Evolutionary conservation across 1,140 invertebrate species (phyloP).

Genomic region (Calephelis virginiensis): DNA sequence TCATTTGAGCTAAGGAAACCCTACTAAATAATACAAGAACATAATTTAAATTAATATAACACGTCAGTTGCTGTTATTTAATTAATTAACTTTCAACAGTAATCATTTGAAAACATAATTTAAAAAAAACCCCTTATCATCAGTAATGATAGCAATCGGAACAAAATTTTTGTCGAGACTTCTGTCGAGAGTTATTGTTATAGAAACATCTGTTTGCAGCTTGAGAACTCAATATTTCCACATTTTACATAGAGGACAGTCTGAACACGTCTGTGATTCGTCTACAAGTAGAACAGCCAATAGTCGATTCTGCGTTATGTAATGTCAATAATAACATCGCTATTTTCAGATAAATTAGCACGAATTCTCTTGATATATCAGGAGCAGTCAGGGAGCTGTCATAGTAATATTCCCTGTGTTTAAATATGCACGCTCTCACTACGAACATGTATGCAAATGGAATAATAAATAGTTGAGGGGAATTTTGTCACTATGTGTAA

Average conservation of each 20-base stretch:
- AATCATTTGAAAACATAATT: too few species aligned
- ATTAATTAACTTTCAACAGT: too few species aligned
- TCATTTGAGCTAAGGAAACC: too few species aligned
- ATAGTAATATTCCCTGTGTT: constrained; percentile 45
- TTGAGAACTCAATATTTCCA: too few species aligned
- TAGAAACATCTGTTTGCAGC: too few species aligned
- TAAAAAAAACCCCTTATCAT: too few species aligned
- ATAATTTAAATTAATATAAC: too few species aligned
- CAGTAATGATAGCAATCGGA: too few species aligned
- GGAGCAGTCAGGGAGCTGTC: constrained; percentile 48
- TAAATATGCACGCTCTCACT: constrained; percentile 30
- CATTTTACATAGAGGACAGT: neutral
- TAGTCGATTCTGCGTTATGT: constrained; percentile 28
- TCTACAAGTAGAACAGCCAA: constrained; percentile 22
- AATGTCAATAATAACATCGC: constrained; percentile 29
- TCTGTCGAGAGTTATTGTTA: too few species aligned
- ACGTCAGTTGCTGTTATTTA: too few species aligned
- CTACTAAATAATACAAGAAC: too few species aligned
- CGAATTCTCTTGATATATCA: constrained; percentile 50
- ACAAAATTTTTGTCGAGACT: too few species aligned
- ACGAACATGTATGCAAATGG: constrained; percentile 31
- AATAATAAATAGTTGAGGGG: neutral
- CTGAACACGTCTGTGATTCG: constrained; percentile 10
- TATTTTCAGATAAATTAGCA: constrained; percentile 51
- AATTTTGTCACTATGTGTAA: neutral